These are phyloP conservation scores for Drosophila merina DNA, from an alignment of 2,888 invertebrate species.

Conservation along the genomic window DNA sequence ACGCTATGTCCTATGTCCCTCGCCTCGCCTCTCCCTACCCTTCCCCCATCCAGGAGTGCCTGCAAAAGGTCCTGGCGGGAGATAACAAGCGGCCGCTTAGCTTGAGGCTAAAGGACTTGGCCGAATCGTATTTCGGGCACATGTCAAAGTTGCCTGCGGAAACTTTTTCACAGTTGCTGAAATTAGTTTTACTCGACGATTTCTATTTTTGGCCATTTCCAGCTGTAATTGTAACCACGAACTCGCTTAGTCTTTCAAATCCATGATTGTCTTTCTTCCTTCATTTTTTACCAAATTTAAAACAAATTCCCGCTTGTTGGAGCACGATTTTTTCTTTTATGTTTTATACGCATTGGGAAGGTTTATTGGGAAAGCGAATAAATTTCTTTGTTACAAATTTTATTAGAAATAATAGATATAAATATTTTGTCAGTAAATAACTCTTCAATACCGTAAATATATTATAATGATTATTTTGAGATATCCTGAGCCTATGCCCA, in stretches of 20 bases:
- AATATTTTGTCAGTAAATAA: too few relatives aligned
- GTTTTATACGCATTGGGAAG: too few relatives aligned
- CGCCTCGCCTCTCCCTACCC: background rate
- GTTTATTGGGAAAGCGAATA: too few relatives aligned
- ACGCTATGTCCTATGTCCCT: conserved; percentile 1
- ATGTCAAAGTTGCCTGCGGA: conserved; percentile 70
- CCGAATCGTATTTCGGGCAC: conserved; percentile 65
- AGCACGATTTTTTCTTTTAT: too few relatives aligned
- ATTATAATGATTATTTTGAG: too few relatives aligned
- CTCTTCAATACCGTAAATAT: too few relatives aligned
- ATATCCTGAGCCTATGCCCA: too few relatives aligned
- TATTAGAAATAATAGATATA: too few relatives aligned
- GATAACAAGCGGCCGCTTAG: conserved; percentile 62
- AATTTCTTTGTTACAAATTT: too few relatives aligned
- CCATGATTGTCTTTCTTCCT: background rate
- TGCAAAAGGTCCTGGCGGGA: conserved; percentile 40
- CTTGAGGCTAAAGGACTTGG: conserved; percentile 70
- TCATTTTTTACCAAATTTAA: background rate
- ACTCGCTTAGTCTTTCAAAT: conserved; percentile 6
- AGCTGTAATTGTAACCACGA: background rate
- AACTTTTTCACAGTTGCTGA: conserved; percentile 60
- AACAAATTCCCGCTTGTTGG: background rate
- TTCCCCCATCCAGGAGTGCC: conserved; percentile 10
- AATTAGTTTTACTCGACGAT: conserved; percentile 66
- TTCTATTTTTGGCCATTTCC: conserved; percentile 28